Percentiles rank a stretch among this genome's conserved stretches.
phyloP scores from a whole-genome alignment of 2,888 invertebrate genomes.

The Dasypogon diadema region DNA sequence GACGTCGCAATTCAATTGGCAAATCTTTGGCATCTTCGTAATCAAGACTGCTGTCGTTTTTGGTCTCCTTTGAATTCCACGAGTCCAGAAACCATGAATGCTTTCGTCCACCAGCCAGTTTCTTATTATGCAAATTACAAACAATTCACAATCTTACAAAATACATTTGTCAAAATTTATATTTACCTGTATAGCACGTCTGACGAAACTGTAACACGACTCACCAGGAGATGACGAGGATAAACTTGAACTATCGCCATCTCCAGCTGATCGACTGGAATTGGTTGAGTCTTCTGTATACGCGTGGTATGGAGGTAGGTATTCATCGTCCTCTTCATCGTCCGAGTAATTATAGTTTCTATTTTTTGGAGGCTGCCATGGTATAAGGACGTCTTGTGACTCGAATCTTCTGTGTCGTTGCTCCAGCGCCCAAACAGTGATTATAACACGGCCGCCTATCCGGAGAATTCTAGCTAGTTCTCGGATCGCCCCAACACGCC shows the following conservation, averaged over 20 bases:
- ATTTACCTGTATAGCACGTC: constrained; percentile 81
- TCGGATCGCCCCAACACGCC: constrained; percentile 86
- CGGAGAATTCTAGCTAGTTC: constrained; percentile 89
- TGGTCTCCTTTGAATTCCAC: constrained; percentile 74
- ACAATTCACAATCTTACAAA: neutral
- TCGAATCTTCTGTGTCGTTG: constrained; percentile 85
- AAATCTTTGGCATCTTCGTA: constrained; percentile 79
- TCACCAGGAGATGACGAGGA: constrained; percentile 88
- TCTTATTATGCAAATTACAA: constrained; percentile 68
- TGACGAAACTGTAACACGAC: constrained; percentile 93
- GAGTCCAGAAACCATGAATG: constrained; percentile 85
- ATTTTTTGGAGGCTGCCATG: constrained; percentile 80
- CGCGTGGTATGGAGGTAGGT: constrained; percentile 74
- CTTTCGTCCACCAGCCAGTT: constrained; percentile 80
- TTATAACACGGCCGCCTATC: constrained; percentile 89
- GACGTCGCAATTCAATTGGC: constrained; percentile 87
- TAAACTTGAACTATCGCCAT: constrained; percentile 83
- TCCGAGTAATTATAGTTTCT: constrained; percentile 66
- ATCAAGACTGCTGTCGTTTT: constrained; percentile 73
- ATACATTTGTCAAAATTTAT: neutral
- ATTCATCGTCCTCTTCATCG: constrained; percentile 70
- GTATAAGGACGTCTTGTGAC: constrained; percentile 90
- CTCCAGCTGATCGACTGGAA: constrained; percentile 72
- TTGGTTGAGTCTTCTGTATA: constrained; percentile 78
- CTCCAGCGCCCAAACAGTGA: constrained; percentile 97